These are phyloP conservation scores for Conus ventricosus DNA, from an alignment of 1,140 invertebrate species.

Conservation along the genomic window DNA sequence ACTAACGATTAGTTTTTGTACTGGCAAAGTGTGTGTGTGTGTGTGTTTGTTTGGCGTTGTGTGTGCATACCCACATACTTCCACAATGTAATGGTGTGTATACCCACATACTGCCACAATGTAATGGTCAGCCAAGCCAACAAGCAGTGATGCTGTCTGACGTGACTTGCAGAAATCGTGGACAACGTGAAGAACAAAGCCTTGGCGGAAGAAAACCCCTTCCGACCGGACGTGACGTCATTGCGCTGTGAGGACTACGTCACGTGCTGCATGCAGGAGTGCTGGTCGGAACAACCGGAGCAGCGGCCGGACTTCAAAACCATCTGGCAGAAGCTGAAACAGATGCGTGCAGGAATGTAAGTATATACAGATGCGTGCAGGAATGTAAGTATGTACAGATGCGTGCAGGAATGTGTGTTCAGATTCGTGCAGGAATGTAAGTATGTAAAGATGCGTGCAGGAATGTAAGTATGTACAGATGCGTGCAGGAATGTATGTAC, in stretches of 20 bases:
- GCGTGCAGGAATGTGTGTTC: no score
- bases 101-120: no score
- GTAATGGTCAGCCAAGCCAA: no score
- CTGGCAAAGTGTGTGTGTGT: no score
- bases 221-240: conserved; percentile 60
- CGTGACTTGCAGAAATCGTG: conserved; percentile 39
- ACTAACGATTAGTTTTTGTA: no score
- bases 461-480: no score
- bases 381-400: neutral
- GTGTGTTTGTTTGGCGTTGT: no score
- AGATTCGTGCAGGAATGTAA: no score
- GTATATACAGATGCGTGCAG: conserved; percentile 58
- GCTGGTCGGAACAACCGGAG: conserved; percentile 73
- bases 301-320: conserved; percentile 75
- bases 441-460: no score
- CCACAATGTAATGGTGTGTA: no score
- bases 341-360: conserved; percentile 92
- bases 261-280: conserved; percentile 65
- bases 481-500: neutral
- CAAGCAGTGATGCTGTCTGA: no score
- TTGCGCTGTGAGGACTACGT: conserved; percentile 63
- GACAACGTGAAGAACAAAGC: conserved; percentile 53
- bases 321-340: conserved; percentile 85
- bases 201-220: conserved; percentile 69
- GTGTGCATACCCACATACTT: no score